Evolutionary conservation across 2,888 invertebrate genomes (phyloP).

Genomic region (Parnassius orleans): DNA sequence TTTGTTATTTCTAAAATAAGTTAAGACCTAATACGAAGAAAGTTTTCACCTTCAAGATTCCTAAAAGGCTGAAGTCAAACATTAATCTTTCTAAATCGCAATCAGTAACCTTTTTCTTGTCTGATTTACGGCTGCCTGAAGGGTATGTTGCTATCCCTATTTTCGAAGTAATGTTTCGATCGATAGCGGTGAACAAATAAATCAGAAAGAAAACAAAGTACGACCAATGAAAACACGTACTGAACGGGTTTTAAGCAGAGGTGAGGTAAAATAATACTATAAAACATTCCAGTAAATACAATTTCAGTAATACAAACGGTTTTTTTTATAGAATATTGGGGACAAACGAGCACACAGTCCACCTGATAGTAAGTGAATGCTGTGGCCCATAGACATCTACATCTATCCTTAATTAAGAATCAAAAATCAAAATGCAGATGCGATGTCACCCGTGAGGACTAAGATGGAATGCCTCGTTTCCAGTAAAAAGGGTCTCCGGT

Average conservation of each 20-base stretch:
- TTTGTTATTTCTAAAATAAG: background rate
- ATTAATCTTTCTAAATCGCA: slow-evolving; percentile 26
- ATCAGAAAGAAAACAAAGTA: slow-evolving; percentile 24
- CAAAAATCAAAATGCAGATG: too few species aligned
- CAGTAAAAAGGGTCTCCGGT: too few species aligned
- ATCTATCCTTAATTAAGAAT: too few species aligned
- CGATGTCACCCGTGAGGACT: too few species aligned
- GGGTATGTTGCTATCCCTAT: slow-evolving; percentile 19
- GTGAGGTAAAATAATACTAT: background rate
- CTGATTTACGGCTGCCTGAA: slow-evolving; percentile 23
- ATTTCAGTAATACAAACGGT: too few species aligned
- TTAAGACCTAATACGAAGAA: too few species aligned
- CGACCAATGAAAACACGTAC: slow-evolving; percentile 4
- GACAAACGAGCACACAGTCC: too few species aligned
- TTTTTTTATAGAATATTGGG: too few species aligned
- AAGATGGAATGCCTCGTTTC: too few species aligned
- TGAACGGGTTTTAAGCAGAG: background rate
- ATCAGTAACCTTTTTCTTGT: slow-evolving; percentile 24
- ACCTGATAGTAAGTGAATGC: too few species aligned
- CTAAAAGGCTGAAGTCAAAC: slow-evolving; percentile 14
- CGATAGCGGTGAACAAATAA: slow-evolving; percentile 25
- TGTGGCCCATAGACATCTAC: too few species aligned
- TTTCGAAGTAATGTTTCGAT: slow-evolving; percentile 17
- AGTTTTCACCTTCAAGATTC: slow-evolving; percentile 3
- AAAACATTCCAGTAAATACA: background rate